Evolutionary conservation across 2,888 invertebrate genomes (phyloP), one percentile per base, ranked within the genome.

Genomic region (Pyrgus malvae): DNA sequence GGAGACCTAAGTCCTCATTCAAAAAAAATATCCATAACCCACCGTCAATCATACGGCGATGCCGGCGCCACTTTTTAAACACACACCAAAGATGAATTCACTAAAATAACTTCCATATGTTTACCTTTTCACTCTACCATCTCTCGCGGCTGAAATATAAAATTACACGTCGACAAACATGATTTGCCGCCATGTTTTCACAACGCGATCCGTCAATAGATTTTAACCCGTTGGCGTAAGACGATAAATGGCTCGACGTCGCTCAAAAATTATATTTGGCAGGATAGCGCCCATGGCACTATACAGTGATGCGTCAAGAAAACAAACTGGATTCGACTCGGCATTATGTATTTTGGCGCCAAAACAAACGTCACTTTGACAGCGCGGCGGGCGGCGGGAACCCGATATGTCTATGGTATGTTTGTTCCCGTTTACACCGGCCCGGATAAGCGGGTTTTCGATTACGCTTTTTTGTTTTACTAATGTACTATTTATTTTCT

Each of bases 261-360:
- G 12, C 12, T 25, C 50, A 19, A 53, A 40, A 40, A 63, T 57
- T 58, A 53, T 48, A 60, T 66, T 67, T 62, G 62, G 57, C 61
- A 58, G 61, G 61, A 62, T 66, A 14, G 12, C 61, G 69, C 69
- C 72, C 69, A 65, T 66, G 64, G 67, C 65, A 68, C 63, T 72
- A 68, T 74, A 76, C 82, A 60, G 59, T 83, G 84, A 86, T 86
- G 80, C 83, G 84, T 83, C 80, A 81, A 86, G 83, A 86, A 88
- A 89, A 89, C 86, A 89, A 87, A 86, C 88, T 70, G 70, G 70
- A 80, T 80, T 83, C 80, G 83, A 82, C 82, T 83, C 80, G 78
- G 85, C 87, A 83, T 86, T 89, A 88, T 89, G 87, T 87, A 84
- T 88, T 89, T 89, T 83, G 87, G 89, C 89, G 89, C 86, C 87